Evolutionary conservation across 2,888 invertebrate species (phyloP).

Genomic region (Psococerastis gibbosa): DNA sequence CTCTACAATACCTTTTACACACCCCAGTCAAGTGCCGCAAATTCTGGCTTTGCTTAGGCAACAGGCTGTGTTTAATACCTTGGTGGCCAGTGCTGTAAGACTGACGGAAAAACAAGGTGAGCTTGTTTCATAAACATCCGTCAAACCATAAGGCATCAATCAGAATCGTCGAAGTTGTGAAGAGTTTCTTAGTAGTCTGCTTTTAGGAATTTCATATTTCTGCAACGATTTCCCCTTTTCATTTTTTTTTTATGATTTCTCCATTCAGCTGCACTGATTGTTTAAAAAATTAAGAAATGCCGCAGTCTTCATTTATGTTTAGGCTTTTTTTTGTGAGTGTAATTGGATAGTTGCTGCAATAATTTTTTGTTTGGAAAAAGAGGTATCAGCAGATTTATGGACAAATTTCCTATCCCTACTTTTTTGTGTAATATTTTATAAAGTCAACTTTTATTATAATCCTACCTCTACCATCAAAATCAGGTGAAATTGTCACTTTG

Average conservation of each 20-base stretch:
- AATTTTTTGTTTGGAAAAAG: too few relatives aligned
- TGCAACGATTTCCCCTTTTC: slow-evolving; percentile 1
- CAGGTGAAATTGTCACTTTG: too few relatives aligned
- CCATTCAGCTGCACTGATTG: too few relatives aligned
- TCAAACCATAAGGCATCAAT: slow-evolving; percentile 12
- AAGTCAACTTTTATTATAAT: too few relatives aligned
- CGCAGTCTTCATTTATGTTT: too few relatives aligned
- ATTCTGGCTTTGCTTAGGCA: slow-evolving; percentile 69
- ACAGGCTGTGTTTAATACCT: slow-evolving; percentile 79
- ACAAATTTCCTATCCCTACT: too few relatives aligned
- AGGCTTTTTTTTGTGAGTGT: too few relatives aligned
- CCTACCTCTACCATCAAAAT: too few relatives aligned
- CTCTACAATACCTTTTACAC: slow-evolving; percentile 73
- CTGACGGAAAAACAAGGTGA: slow-evolving; percentile 59
- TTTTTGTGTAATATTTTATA: too few relatives aligned
- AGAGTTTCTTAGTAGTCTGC: neutral
- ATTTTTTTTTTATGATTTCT: neutral
- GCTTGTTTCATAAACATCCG: slow-evolving; percentile 16
- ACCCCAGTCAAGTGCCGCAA: slow-evolving; percentile 79
- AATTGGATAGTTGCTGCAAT: too few relatives aligned
- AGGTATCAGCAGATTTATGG: too few relatives aligned
- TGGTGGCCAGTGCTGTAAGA: slow-evolving; percentile 75
- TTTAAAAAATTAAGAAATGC: too few relatives aligned
- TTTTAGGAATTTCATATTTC: neutral
- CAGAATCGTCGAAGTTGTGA: slow-evolving; percentile 3